Percentiles rank a stretch among this genome's conserved stretches.
These are phyloP conservation scores for Thripadectes ignobilis DNA, from an alignment of 2,797 vertebrate species.

Conservation along the genomic window DNA sequence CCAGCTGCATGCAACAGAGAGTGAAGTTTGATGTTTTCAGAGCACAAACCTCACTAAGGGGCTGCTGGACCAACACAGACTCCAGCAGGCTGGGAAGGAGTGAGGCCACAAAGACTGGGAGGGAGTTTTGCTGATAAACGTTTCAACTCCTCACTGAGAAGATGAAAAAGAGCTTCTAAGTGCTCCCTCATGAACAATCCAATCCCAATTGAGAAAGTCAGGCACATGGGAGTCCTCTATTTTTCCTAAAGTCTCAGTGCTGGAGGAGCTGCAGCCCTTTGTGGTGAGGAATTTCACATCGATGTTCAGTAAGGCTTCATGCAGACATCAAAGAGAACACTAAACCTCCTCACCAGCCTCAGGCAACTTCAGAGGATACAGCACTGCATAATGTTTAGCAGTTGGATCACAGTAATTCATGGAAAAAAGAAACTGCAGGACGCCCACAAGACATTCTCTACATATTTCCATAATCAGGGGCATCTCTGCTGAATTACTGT, in stretches of 20 bases:
- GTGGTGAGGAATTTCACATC: not conserved
- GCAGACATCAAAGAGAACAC: conserved; percentile 59
- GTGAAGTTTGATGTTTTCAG: not conserved
- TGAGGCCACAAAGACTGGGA: not conserved
- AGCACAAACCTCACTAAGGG: not conserved
- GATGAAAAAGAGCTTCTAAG: not conserved
- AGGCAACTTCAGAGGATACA: conserved; percentile 63
- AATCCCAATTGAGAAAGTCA: not conserved
- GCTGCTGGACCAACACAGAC: not conserved
- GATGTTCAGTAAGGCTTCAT: not conserved
- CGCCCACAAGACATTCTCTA: conserved; percentile 70
- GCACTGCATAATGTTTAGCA: conserved; percentile 38
- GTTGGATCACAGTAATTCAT: conserved; percentile 37
- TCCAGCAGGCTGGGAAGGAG: not conserved
- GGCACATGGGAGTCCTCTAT: not conserved
- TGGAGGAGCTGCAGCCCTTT: conserved; percentile 26
- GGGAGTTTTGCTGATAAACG: not conserved
- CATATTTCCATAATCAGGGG: conserved; percentile 63
- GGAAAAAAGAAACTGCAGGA: conserved; percentile 48
- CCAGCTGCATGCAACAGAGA: not conserved
- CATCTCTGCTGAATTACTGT: conserved; percentile 44
- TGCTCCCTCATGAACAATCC: not conserved
- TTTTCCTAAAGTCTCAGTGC: not conserved
- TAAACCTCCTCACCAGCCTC: conserved; percentile 15
- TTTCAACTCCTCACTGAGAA: not conserved